Percentiles rank a stretch among this genome's conserved stretches.
Conservation (phyloP, 64 coral and sea anemone species). For the Catalaphyllia jardinei region DNA sequence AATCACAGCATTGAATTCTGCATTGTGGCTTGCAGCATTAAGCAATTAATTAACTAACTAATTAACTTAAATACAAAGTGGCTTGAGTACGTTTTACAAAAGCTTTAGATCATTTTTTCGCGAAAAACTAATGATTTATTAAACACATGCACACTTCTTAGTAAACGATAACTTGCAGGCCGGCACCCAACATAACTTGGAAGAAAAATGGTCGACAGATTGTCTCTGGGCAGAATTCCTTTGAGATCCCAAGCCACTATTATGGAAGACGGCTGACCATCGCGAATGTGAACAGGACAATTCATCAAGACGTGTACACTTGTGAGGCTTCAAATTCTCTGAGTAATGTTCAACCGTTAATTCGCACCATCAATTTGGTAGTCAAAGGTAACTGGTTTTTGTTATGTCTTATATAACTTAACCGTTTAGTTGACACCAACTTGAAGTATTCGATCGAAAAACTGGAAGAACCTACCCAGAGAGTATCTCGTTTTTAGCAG, state of each 20-base stretch:
- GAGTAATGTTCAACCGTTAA: neutral
- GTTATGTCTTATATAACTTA: neutral
- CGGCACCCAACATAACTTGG: slow-evolving; percentile 9
- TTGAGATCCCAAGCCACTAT: neutral
- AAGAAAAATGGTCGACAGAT: slow-evolving; percentile 31
- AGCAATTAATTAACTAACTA: no score
- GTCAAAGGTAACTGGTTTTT: slow-evolving; percentile 13
- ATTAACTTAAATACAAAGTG: no score
- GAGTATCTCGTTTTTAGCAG: no score
- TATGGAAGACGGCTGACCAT: neutral
- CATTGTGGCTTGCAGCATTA: no score
- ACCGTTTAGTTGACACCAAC: no score
- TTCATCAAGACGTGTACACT: slow-evolving; percentile 10
- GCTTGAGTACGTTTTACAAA: no score
- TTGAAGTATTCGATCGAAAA: no score
- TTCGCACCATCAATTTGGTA: neutral
- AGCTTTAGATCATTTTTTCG: no score
- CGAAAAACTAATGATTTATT: no score
- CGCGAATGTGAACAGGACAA: neutral
- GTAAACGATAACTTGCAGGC: neutral
- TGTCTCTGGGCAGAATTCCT: slow-evolving; percentile 12
- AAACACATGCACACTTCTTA: no score
- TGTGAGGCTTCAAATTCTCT: slow-evolving; percentile 9
- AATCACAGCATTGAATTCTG: no score
- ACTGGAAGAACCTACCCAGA: no score